Percentiles rank a stretch among this genome's conserved stretches.
phyloP scores from a whole-genome alignment of 2,113 vertebrate species.

The Melozone crissalis region DNA sequence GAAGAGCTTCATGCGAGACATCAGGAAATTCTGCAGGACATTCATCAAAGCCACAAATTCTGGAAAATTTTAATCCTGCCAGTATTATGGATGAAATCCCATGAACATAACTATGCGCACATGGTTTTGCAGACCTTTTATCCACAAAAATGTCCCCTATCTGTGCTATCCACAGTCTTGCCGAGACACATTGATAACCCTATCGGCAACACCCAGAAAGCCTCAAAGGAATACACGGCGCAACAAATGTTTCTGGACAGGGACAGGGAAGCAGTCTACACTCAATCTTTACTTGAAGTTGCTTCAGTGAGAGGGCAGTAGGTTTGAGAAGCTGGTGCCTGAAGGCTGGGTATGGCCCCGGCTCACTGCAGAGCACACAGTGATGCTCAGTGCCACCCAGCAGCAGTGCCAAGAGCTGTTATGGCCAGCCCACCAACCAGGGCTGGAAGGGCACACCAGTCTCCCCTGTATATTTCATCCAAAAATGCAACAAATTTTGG shows the following conservation, averaged over 20 bases:
- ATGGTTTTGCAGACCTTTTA: background rate
- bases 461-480: background rate
- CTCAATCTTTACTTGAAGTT: background rate
- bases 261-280: background rate
- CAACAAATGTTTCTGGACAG: background rate
- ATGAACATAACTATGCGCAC: background rate
- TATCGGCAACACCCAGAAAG: background rate
- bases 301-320: background rate
- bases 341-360: accelerated
- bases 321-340: background rate
- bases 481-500: background rate
- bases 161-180: background rate
- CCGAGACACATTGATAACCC: background rate
- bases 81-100: background rate
- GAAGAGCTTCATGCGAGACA: background rate
- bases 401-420: no score
- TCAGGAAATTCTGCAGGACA: background rate
- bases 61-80: background rate
- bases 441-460: background rate
- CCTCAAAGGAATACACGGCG: background rate
- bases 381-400: background rate
- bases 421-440: no score
- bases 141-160: background rate
- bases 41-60: background rate
- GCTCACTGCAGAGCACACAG: background rate